A percentile compares a stretch with the other conserved stretches of the same genome.
Evolutionary conservation across 2,888 invertebrate genomes (phyloP).

Genomic region (Acanthosepion esculentum): DNA sequence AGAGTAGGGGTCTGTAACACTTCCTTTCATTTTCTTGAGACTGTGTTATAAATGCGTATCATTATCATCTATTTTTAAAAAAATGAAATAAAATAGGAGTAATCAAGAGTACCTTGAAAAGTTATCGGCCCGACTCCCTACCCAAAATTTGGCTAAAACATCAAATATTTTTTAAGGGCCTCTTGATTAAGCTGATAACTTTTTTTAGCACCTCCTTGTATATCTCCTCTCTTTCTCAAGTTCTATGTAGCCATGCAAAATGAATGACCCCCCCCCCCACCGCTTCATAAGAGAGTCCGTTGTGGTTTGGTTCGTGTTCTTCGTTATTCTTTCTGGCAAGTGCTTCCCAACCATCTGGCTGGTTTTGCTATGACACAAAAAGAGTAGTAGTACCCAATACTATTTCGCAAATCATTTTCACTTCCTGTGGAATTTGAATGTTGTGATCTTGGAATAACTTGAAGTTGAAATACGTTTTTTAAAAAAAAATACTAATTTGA

Average conservation of each 20-base stretch:
- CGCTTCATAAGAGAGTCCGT: neutral
- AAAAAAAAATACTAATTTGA: too few species aligned
- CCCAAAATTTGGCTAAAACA: too few species aligned
- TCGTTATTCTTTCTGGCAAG: neutral
- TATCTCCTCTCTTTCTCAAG: neutral
- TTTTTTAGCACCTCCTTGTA: neutral
- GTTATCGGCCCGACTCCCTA: too few species aligned
- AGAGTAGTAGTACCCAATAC: too few species aligned
- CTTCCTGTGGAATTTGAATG: neutral
- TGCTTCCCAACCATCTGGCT: neutral
- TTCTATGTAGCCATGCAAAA: too few species aligned
- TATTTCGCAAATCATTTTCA: neutral
- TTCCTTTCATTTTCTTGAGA: neutral
- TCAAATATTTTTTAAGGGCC: too few species aligned
- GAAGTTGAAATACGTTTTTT: too few species aligned
- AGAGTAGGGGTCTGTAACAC: neutral
- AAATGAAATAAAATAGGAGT: neutral
- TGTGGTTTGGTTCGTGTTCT: neutral
- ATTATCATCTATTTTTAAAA: too few species aligned
- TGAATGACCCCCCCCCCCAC: too few species aligned
- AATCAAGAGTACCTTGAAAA: too few species aligned
- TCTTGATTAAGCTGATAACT: too few species aligned
- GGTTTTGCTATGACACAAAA: neutral
- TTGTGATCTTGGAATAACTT: neutral
- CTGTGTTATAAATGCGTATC: neutral